Evolutionary conservation across 2,797 vertebrate species (phyloP).

Genomic region (Coranthus polyacanthus): DNA sequence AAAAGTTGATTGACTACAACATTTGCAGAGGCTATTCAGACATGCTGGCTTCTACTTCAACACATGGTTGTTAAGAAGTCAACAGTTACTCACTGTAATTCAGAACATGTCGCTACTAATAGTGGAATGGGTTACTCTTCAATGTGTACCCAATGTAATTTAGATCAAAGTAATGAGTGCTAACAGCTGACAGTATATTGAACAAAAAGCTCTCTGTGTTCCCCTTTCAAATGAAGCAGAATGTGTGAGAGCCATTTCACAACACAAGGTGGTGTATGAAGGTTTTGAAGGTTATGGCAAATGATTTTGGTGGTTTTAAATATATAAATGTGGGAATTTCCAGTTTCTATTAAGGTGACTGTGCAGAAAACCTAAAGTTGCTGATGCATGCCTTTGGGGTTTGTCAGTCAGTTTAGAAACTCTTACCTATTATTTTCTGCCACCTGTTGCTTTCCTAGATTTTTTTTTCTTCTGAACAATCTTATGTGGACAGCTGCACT

Average conservation of each 20-base stretch:
- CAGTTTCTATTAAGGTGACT: background rate
- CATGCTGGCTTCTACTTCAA: background rate
- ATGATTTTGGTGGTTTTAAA: constrained; percentile 10
- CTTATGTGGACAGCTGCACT: too few species aligned
- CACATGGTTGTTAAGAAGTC: background rate
- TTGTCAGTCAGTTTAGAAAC: too few species aligned
- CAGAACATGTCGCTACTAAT: background rate
- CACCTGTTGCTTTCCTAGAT: too few species aligned
- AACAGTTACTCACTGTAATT: background rate
- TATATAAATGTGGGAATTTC: constrained; percentile 25
- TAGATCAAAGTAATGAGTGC: constrained; percentile 11
- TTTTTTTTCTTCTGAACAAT: too few species aligned
- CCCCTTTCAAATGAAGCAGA: constrained; percentile 43
- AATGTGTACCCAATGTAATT: constrained; percentile 1
- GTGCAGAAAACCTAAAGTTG: too few species aligned
- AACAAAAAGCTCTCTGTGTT: constrained; percentile 36
- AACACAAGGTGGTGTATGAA: constrained; percentile 4
- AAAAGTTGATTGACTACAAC: background rate
- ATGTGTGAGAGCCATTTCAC: constrained; percentile 9
- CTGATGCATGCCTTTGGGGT: too few species aligned
- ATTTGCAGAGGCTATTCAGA: background rate
- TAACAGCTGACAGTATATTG: constrained; percentile 17
- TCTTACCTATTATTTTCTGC: too few species aligned
- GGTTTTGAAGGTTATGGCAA: too few species aligned
- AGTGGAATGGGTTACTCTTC: background rate